phyloP scores from a whole-genome alignment of 2,888 invertebrate species.

The Xestia xanthographa region DNA sequence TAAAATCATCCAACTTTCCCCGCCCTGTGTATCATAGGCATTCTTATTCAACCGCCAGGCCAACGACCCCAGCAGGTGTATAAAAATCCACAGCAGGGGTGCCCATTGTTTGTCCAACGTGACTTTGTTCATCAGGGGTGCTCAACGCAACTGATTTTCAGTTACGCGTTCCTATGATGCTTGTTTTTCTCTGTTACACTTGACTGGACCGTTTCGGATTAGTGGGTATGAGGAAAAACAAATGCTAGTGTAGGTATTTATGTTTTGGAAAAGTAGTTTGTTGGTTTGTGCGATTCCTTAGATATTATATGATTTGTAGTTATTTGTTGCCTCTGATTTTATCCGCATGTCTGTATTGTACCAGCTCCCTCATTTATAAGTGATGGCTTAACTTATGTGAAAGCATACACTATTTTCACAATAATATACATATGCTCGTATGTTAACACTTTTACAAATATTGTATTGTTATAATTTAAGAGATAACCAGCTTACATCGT shows the following conservation, averaged over 20 bases:
- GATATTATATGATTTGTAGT: not conserved
- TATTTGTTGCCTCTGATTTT: not conserved
- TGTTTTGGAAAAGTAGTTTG: not conserved
- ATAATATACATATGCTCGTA: not conserved
- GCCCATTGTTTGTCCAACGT: conserved; percentile 65
- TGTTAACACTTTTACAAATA: not conserved
- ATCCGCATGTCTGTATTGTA: not conserved
- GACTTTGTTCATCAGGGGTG: conserved; percentile 56
- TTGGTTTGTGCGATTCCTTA: not conserved
- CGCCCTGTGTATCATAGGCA: conserved; percentile 59
- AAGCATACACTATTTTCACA: too few species aligned
- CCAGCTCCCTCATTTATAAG: not conserved
- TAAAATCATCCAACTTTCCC: not conserved
- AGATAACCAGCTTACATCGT: not conserved
- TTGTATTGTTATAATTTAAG: not conserved
- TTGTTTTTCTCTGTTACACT: conserved; percentile 36
- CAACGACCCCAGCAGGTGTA: conserved; percentile 69
- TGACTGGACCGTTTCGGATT: conserved; percentile 27
- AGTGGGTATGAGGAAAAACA: conserved; percentile 25
- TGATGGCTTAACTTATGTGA: not conserved
- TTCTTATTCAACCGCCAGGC: conserved; percentile 58
- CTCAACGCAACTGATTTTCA: conserved; percentile 53
- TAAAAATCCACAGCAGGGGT: conserved; percentile 63
- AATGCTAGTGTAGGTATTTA: conserved; percentile 11
- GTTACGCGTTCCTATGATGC: conserved; percentile 28